phyloP scores from a whole-genome alignment of 2,888 invertebrate species.

The Amblyjoppa fuscipennis region DNA sequence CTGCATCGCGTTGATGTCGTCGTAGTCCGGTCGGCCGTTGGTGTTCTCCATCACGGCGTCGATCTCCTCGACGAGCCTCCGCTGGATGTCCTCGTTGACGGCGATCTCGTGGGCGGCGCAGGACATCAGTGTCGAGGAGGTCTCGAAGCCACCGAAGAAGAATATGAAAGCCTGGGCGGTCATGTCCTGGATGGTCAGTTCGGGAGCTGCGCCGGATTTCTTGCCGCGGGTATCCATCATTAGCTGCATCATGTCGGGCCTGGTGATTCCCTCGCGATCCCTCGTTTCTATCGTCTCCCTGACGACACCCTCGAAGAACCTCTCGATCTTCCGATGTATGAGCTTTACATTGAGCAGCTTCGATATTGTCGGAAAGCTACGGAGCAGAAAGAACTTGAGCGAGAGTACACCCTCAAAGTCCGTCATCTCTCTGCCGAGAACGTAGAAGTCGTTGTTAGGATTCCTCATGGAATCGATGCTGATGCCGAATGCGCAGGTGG shows the following conservation, averaged over 20 bases:
- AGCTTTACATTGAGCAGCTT: constrained; percentile 47
- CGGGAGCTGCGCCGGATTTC: constrained; percentile 2
- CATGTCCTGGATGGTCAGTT: constrained; percentile 82
- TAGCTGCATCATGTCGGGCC: constrained; percentile 87
- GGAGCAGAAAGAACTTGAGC: constrained; percentile 35
- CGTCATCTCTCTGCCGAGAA: constrained; percentile 61
- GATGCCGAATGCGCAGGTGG: constrained; percentile 74
- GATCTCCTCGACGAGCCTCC: constrained; percentile 82
- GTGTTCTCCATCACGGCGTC: constrained; percentile 74
- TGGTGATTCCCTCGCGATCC: constrained; percentile 49
- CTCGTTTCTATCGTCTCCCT: constrained; percentile 58
- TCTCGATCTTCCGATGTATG: constrained; percentile 29
- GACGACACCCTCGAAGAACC: constrained; percentile 55
- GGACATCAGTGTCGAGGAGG: constrained; percentile 75
- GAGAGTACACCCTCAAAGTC: constrained; percentile 31
- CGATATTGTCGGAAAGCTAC: constrained; percentile 68
- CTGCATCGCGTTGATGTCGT: constrained; percentile 85
- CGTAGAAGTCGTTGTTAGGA: constrained; percentile 71
- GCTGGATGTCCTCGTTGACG: constrained; percentile 84
- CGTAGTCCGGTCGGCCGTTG: constrained; percentile 83
- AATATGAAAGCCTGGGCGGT: constrained; percentile 85
- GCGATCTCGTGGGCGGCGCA: constrained; percentile 77
- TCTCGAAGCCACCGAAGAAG: constrained; percentile 81
- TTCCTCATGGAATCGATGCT: constrained; percentile 71
- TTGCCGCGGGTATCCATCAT: constrained; percentile 84